phyloP scores from a whole-genome alignment of 2,113 vertebrate genomes.

The Zosterops japonicus region DNA sequence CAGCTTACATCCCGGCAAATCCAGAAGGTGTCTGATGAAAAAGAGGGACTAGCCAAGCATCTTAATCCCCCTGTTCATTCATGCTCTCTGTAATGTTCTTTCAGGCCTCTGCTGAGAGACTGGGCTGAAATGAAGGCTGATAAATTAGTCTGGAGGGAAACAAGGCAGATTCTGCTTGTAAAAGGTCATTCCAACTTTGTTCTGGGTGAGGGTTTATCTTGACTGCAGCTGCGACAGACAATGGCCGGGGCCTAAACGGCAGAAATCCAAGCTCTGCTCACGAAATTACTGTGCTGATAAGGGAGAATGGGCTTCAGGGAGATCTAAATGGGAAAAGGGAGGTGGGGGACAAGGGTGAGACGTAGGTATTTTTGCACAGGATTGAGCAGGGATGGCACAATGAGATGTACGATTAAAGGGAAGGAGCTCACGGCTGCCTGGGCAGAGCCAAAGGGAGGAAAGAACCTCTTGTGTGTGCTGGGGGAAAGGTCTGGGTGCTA shows the following conservation, averaged over 20 bases:
- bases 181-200: conserved; percentile 96
- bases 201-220: conserved; percentile 98
- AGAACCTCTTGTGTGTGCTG: not conserved
- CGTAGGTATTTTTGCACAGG: conserved; percentile 66
- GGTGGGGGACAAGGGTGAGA: conserved; percentile 53
- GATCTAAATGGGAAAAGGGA: conserved; percentile 83
- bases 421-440: not conserved
- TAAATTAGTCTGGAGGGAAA: conserved; percentile 87
- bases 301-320: conserved; percentile 85
- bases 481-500: not conserved
- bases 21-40: conserved; percentile 78
- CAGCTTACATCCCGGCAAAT: conserved; percentile 54
- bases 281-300: conserved; percentile 93
- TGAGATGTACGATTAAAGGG: conserved; percentile 62
- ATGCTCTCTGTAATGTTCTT: conserved; percentile 78
- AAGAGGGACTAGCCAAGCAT: conserved; percentile 79
- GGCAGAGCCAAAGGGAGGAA: not conserved
- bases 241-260: conserved; percentile 88
- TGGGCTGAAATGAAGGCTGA: conserved; percentile 76
- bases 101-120: conserved; percentile 74
- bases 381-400: conserved; percentile 69
- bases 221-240: conserved; percentile 90
- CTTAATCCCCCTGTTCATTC: conserved; percentile 86
- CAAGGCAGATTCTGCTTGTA: conserved; percentile 89
- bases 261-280: conserved; percentile 92